phyloP scores from a whole-genome alignment of 2,797 vertebrate species.

The Neoniphon sammara region DNA sequence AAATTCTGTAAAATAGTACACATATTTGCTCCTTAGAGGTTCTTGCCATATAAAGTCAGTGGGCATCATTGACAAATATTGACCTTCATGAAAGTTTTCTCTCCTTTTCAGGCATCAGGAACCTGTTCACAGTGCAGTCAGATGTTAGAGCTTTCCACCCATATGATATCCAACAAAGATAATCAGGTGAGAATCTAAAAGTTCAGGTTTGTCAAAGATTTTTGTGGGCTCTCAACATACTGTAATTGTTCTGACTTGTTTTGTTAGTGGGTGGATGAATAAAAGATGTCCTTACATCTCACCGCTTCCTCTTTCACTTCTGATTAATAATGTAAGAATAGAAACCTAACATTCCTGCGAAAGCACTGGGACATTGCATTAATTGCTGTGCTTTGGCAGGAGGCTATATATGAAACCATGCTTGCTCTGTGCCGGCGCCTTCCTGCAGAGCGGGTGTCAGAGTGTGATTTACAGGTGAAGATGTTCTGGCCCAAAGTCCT shows the following conservation, averaged over 20 bases:
- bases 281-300: background rate
- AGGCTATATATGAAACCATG: constrained; percentile 56
- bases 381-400: constrained; percentile 52
- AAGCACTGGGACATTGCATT: background rate
- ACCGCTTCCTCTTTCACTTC: constrained; percentile 14
- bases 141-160: constrained; percentile 70
- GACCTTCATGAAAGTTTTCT: background rate
- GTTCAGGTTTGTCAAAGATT: background rate
- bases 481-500: constrained; percentile 67
- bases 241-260: background rate
- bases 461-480: constrained; percentile 70
- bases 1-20: background rate
- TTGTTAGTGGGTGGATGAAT: background rate
- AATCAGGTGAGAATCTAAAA: constrained; percentile 64
- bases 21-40: background rate
- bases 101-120: constrained; percentile 55
- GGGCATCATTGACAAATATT: background rate
- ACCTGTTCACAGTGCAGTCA: constrained; percentile 77
- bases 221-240: background rate
- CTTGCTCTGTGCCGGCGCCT: constrained; percentile 66
- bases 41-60: background rate
- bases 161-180: constrained; percentile 73
- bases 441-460: constrained; percentile 45
- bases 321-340: background rate
- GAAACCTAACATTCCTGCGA: background rate